Evolutionary conservation across 2,797 vertebrate genomes (phyloP).

Genomic region (Hydrocynus forskahlii): DNA sequence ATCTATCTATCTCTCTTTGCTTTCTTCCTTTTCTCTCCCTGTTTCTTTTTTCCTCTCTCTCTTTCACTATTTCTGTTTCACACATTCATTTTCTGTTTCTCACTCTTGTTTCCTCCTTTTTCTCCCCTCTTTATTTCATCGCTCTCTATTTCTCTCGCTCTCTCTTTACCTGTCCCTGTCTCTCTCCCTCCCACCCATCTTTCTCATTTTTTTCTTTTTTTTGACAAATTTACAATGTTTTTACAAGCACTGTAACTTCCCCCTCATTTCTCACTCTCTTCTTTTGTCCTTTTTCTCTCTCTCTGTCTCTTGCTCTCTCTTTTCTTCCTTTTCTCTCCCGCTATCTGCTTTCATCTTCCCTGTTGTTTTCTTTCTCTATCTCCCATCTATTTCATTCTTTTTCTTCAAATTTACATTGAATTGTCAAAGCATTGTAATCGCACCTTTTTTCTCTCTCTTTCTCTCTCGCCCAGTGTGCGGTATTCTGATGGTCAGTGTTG

Average conservation of each 20-base stretch:
- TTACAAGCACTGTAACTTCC: no score
- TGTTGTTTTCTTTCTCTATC: neutral
- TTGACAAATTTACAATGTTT: no score
- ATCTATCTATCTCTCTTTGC: neutral
- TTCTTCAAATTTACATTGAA: no score
- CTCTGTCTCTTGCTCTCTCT: neutral
- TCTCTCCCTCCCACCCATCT: neutral
- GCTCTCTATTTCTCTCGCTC: neutral
- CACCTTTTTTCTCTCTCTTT: neutral
- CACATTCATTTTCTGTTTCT: neutral
- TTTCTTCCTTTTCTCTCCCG: no score
- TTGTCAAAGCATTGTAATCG: no score
- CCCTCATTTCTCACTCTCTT: neutral
- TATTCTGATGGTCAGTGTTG: slow-evolving; percentile 17
- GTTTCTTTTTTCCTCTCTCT: no score
- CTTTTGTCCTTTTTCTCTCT: neutral
- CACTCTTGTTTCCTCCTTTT: neutral
- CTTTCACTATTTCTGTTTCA: neutral
- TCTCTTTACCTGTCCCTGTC: neutral
- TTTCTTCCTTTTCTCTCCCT: no score
- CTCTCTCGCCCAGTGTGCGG: neutral
- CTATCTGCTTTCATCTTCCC: neutral
- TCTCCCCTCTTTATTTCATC: neutral
- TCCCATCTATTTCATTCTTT: neutral
- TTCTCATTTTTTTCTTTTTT: neutral